Percentiles rank a stretch among this genome's conserved stretches.
These are phyloP conservation scores for Calcarius lapponicus DNA, from an alignment of 2,797 vertebrate species.

Conservation along the genomic window DNA sequence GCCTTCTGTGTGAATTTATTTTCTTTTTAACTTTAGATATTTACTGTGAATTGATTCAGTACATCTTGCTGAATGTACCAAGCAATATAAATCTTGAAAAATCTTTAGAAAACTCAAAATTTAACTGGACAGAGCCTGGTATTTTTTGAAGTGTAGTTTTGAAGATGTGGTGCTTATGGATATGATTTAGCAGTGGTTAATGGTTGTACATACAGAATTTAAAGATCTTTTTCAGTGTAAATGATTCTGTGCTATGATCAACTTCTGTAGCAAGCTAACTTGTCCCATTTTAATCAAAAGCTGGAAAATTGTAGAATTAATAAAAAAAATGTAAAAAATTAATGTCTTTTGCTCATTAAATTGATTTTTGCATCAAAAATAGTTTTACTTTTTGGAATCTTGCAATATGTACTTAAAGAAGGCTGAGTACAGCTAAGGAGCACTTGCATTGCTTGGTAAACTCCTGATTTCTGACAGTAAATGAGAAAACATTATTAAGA, in stretches of 20 bases:
- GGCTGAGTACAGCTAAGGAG: not conserved
- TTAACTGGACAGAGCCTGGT: not conserved
- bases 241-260: not conserved
- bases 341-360: not conserved
- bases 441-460: not conserved
- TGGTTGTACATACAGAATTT: not conserved
- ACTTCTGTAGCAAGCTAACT: not conserved
- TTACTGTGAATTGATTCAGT: not conserved
- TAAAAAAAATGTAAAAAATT: not conserved
- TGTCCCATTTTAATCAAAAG: not conserved
- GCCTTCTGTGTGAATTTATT: not conserved
- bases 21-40: not conserved
- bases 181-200: not conserved
- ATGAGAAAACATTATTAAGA: not conserved
- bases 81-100: not conserved
- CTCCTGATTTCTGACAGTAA: not conserved
- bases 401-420: not conserved
- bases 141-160: not conserved
- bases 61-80: not conserved
- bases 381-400: not conserved
- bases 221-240: not conserved
- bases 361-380: not conserved
- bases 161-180: not conserved
- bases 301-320: not conserved
- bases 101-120: not conserved